Evolutionary conservation across 2,113 vertebrate genomes (phyloP), one percentile per base, ranked within the genome.

Genomic region (Hyla sarda): DNA sequence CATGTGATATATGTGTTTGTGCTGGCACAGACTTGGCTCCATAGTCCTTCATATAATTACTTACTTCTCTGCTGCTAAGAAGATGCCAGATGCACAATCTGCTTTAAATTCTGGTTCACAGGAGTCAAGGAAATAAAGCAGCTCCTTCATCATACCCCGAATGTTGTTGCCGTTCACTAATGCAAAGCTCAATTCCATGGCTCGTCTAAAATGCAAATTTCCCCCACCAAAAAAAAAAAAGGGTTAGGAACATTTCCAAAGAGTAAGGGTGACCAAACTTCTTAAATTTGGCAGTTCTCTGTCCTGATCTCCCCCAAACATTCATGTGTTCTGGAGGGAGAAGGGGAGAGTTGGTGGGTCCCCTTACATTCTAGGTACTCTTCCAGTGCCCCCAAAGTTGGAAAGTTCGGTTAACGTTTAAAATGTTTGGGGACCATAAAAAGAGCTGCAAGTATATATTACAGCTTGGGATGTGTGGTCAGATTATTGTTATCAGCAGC

Each of bases 91-190:
- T 84, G 98, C 98, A 90, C 98, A 99, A 90, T 99, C 98, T 21
- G 98, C 97, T 93, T 99, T 99, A 94, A 99, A 99, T 89, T 99
- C 98, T 19, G 98, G 97, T 92, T 99, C 98, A 92, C 98, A 99
- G 6, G 97, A 99, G 92, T 99, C 98, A 90, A 99, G 92, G 92
- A 99, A 99, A 94, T 99, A 98, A 80, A 99, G 96, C 88, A 99
- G 93, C 90, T 99, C 98, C 91, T 99, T 99, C 98, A 99, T 99
- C 98, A 99, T 99, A 86, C 98, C 98, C 91, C 98, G 95, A 73
- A 99, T 97, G 91, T 99, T 99, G 94, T 99, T 99, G 69, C 98
- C 98, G 62, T 99, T 99, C 87, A 99, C 98, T 71, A 99, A 94
- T 86, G 98, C 98, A 87, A 99, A 99, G 92, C 98, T 99, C 89